phyloP scores from a whole-genome alignment of 2,888 invertebrate genomes.

The Acleris emargana region DNA sequence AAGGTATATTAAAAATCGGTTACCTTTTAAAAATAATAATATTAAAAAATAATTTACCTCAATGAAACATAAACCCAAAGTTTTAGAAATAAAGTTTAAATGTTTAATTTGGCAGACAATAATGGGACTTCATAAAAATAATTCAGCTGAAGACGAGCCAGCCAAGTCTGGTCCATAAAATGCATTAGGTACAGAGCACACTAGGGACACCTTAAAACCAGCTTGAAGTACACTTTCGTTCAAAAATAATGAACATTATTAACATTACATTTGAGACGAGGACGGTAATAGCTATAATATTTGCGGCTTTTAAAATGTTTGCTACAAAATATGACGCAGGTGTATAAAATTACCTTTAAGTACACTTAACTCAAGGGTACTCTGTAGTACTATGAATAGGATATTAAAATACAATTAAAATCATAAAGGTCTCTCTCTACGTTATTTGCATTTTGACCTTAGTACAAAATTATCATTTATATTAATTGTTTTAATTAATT shows the following conservation, averaged over 20 bases:
- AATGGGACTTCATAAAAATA: conserved; percentile 33
- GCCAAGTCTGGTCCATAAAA: conserved; percentile 31
- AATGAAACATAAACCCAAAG: too few relatives aligned
- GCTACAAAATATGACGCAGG: background rate
- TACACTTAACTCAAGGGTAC: too few relatives aligned
- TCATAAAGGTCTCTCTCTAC: too few relatives aligned
- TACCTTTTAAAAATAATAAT: too few relatives aligned
- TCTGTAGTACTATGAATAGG: too few relatives aligned
- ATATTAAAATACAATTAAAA: too few relatives aligned
- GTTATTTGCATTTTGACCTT: too few relatives aligned
- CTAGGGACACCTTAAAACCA: conserved; percentile 11
- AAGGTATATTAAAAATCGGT: too few relatives aligned
- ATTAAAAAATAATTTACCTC: too few relatives aligned
- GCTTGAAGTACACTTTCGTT: background rate
- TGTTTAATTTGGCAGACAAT: conserved; percentile 3
- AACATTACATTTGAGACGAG: background rate
- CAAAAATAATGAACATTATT: background rate
- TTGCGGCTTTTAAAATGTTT: background rate
- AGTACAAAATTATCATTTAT: too few relatives aligned
- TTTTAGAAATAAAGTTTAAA: background rate
- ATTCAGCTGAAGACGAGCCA: conserved; percentile 19
- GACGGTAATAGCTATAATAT: background rate
- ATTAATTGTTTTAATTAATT: too few relatives aligned
- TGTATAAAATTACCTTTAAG: too few relatives aligned
- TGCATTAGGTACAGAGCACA: conserved; percentile 28